Percentiles rank a stretch among this genome's conserved stretches.
Conservation (phyloP, 2,888 invertebrate species). For the Kuschelorhynchus macadamiae region DNA sequence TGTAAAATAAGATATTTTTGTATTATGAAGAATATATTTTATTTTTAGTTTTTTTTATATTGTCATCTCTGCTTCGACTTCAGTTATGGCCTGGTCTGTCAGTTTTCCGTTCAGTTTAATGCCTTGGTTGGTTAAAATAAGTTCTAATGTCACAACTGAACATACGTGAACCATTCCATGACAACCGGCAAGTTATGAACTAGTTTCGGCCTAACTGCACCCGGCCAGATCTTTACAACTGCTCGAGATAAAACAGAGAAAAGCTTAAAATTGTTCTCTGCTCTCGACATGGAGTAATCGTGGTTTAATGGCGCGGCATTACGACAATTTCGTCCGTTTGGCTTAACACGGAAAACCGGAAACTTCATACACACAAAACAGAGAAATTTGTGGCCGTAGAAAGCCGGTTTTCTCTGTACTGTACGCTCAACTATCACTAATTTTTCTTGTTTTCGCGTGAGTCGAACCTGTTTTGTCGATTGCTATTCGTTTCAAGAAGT, state of each 20-base stretch:
- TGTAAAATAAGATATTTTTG: too few species aligned
- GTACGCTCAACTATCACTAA: background rate
- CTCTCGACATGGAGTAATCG: conserved; percentile 47
- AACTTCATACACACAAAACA: conserved; percentile 48
- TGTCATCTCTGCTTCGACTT: too few species aligned
- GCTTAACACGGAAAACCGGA: conserved; percentile 41
- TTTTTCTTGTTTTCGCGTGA: too few species aligned
- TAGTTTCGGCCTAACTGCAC: background rate
- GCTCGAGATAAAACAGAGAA: conserved; percentile 33
- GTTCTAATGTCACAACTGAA: background rate
- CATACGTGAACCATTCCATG: background rate
- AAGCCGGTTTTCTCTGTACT: background rate
- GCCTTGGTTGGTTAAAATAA: too few species aligned
- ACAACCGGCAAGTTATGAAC: background rate
- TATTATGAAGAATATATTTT: too few species aligned
- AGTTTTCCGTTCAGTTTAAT: too few species aligned
- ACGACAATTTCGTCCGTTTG: conserved; percentile 46
- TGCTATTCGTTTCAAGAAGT: too few species aligned
- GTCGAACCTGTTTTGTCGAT: too few species aligned
- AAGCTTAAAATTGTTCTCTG: conserved; percentile 43
- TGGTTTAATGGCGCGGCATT: conserved; percentile 44
- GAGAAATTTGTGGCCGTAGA: conserved; percentile 41
- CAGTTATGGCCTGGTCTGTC: too few species aligned
- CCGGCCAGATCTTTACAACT: conserved; percentile 16
- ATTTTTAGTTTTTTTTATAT: too few species aligned